Base-by-base conservation (phyloP, 2,888 invertebrate species). In the Carabus problematicus region DNA sequence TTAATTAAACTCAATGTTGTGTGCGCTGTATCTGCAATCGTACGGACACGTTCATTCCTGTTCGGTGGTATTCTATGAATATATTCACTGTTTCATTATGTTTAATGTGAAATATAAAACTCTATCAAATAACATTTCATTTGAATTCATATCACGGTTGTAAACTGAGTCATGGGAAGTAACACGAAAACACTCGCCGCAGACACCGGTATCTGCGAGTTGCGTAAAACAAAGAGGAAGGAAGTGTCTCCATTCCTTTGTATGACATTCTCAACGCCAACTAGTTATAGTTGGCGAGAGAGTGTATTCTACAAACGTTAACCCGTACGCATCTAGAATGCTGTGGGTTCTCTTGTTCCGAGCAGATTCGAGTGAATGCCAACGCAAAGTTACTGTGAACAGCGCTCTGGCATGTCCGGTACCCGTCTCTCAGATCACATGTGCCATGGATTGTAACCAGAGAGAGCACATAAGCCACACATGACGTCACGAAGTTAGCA, bases 401-500 rank as follows among this genome's bases (percentile, higher is more conserved):
- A 56, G 43, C n/a, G n/a, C 14, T 8, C 12, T 12, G 64, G 64
- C 56, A 64, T 64, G 64, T 64, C 64, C 64, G 64, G 64, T 56
- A 16, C 29, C 42, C 18, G 42, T 62, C 41, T 12, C 42, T 52
- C 62, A 11, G 14, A 54, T 47, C 61, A 61, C 54, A 41, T 52
- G 54, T 52, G 63, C 19, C 9, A 52, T n/a, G 41, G 49, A 39
- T 14, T 41, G 43, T 45, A 60, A 55, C 58, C 11, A 45, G 43
- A 60, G 45, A 60, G 43, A 16, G 18, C n/a, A 58, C 43, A 54
- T 18, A 18, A 64, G 41, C n/a, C 29, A 14, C 12, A 16, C 39
- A 64, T 64, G 64, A 64, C 64, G 64, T 64, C 64, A 64, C 39
- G 14, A 18, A 14, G 29, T 64, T 64, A 19, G 55, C 55, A 64